Evolutionary conservation across 2,888 invertebrate species (phyloP).

Genomic region (Drosophila fulvimacula): DNA sequence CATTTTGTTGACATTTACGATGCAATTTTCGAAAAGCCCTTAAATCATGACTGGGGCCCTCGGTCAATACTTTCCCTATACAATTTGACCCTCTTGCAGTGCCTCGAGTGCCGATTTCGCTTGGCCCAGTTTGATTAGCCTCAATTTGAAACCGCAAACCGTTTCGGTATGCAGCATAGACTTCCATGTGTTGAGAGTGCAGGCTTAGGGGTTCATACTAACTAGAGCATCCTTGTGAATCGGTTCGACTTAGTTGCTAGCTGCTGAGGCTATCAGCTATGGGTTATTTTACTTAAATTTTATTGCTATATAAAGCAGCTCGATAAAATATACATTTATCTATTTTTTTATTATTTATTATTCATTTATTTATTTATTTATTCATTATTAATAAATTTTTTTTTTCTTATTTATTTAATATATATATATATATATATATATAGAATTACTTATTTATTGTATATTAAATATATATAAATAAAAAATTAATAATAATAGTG

Average conservation of each 20-base stretch:
- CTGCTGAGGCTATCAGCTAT: not conserved
- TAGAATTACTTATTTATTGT: no score
- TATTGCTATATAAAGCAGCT: no score
- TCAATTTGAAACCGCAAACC: constrained; percentile 49
- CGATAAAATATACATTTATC: no score
- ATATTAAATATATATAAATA: no score
- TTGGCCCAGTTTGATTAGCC: constrained; percentile 74
- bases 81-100: constrained; percentile 2
- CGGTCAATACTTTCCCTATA: constrained; percentile 57
- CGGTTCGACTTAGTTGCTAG: no score
- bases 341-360: no score
- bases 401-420: no score
- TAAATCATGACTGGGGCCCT: constrained; percentile 50
- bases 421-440: no score
- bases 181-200: constrained; percentile 1
- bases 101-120: constrained; percentile 3
- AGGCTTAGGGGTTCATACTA: not conserved
- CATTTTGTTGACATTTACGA: constrained; percentile 73
- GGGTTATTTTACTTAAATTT: no score
- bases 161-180: constrained; percentile 11
- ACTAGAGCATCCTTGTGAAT: not conserved
- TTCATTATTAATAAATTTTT: no score
- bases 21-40: constrained; percentile 62
- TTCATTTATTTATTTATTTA: no score
- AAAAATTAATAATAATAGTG: no score